Conservation (phyloP, 2,888 invertebrate species). For the Tuberolachnus salignus region DNA sequence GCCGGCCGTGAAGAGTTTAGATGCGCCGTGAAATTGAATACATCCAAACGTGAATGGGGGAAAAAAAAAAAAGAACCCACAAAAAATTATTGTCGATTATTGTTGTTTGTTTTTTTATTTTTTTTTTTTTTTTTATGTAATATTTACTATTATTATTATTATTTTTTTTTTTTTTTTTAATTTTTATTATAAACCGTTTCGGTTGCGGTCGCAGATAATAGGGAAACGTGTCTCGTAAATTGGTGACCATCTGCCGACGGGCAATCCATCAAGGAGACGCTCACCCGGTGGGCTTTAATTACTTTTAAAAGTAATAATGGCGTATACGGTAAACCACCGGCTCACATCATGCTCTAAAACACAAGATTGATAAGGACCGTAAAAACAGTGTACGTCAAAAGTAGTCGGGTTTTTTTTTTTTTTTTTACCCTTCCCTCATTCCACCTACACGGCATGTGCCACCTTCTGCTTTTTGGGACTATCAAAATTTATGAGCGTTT, state of each 20-base stretch:
- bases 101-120: conserved; percentile 39
- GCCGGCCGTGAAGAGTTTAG: conserved; percentile 37
- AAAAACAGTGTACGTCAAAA: conserved; percentile 41
- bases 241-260: conserved; percentile 54
- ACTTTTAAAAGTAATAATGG: conserved; percentile 56
- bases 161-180: conserved; percentile 43
- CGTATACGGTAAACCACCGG: conserved; percentile 50
- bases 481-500: conserved; percentile 31
- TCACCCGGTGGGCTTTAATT: conserved; percentile 49
- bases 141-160: background rate
- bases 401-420: too few relatives aligned
- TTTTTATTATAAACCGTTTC: conserved; percentile 50
- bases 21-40: conserved; percentile 55
- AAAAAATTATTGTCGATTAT: conserved; percentile 45
- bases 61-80: conserved; percentile 31
- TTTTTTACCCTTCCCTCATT: background rate
- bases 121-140: conserved; percentile 1
- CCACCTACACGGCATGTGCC: background rate
- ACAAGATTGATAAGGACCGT: conserved; percentile 55
- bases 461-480: conserved; percentile 34
- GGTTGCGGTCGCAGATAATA: conserved; percentile 40
- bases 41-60: conserved; percentile 35
- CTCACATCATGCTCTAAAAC: conserved; percentile 38
- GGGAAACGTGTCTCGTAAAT: conserved; percentile 43
- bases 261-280: conserved; percentile 52